These are phyloP conservation scores for Schlechtendalia chinensis DNA, from an alignment of 1,140 invertebrate species.

Conservation along the genomic window DNA sequence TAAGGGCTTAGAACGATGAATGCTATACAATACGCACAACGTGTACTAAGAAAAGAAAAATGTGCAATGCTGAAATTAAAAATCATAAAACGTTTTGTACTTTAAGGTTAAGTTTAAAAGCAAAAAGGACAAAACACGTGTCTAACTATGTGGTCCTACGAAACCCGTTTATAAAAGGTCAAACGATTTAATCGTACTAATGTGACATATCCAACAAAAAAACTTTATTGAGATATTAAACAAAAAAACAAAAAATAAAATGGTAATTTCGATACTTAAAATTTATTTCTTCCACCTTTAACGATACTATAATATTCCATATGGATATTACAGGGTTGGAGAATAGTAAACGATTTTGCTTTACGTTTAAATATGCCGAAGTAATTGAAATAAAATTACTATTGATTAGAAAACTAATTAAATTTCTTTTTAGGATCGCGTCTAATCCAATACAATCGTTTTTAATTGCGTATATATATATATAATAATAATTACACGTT, in stretches of 20 bases:
- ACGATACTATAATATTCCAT: background rate
- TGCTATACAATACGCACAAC: background rate
- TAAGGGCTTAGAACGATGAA: too few species aligned
- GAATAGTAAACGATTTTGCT: background rate
- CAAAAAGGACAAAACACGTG: background rate
- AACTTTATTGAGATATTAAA: background rate
- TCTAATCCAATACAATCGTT: too few species aligned
- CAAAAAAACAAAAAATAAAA: background rate
- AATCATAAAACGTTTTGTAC: background rate
- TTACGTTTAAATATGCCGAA: too few species aligned
- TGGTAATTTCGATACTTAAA: background rate
- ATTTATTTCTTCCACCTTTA: background rate
- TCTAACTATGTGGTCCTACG: background rate
- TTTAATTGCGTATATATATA: too few species aligned
- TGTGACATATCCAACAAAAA: background rate
- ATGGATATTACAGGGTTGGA: background rate
- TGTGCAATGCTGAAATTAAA: background rate
- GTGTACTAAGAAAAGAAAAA: background rate
- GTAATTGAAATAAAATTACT: too few species aligned
- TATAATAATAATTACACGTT: too few species aligned
- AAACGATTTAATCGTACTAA: background rate
- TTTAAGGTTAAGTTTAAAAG: background rate
- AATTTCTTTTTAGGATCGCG: too few species aligned
- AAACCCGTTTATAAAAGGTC: background rate
- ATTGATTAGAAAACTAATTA: too few species aligned